Conservation (phyloP, 2,888 invertebrate genomes). For the Cerceris ruficornis region DNA sequence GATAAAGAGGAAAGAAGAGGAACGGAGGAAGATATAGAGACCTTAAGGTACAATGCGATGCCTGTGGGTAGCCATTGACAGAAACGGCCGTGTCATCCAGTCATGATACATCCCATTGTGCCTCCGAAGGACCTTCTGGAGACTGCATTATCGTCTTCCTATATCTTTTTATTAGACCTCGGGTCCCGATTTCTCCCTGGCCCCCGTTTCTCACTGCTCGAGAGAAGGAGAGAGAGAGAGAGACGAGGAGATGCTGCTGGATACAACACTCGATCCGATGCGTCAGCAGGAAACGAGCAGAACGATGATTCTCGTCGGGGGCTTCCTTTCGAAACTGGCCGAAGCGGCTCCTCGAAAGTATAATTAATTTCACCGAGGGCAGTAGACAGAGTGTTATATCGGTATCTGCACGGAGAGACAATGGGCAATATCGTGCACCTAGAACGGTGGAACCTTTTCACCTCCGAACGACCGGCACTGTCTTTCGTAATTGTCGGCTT, state of each 20-base stretch:
- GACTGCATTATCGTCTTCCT: constrained; percentile 74
- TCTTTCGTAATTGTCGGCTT: no score
- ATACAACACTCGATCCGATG: constrained; percentile 44
- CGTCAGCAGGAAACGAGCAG: constrained; percentile 58
- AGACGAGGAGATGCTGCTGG: constrained; percentile 52
- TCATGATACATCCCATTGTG: constrained; percentile 79
- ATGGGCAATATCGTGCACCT: not conserved
- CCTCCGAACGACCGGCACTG: no score
- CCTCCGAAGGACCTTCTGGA: constrained; percentile 76
- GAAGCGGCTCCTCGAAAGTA: constrained; percentile 29
- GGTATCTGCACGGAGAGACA: not conserved
- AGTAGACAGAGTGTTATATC: not conserved
- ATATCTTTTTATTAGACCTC: constrained; percentile 77
- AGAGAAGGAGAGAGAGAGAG: constrained; percentile 11
- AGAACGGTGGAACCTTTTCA: no score
- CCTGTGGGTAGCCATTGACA: constrained; percentile 78
- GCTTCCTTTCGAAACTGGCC: constrained; percentile 41
- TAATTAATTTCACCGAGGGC: constrained; percentile 57
- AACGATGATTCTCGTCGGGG: constrained; percentile 23
- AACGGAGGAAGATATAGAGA: constrained; percentile 70
- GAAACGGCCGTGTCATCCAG: constrained; percentile 80
- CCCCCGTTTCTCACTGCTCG: constrained; percentile 48
- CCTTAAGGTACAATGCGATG: constrained; percentile 74
- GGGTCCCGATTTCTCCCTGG: constrained; percentile 69
- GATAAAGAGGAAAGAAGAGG: constrained; percentile 49